phyloP scores from a whole-genome alignment of 2,113 vertebrate genomes.

The Cairina moschata region DNA sequence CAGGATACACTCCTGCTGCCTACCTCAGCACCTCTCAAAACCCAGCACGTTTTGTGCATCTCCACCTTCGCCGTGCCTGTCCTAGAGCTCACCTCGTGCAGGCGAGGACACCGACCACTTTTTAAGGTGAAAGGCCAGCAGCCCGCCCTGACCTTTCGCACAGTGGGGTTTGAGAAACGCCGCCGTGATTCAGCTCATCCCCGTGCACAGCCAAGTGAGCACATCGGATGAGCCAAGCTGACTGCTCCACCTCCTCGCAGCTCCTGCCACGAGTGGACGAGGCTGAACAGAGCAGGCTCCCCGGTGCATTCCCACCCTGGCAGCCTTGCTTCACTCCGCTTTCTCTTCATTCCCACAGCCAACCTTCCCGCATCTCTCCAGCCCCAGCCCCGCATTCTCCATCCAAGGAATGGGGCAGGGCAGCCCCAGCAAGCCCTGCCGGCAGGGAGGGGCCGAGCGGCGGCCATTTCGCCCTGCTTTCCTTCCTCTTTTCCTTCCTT shows the following conservation, averaged over 20 bases:
- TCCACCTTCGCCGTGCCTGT: not conserved
- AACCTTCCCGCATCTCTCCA: not conserved
- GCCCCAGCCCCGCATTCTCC: not conserved
- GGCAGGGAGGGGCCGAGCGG: too few relatives aligned
- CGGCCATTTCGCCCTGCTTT: fast-evolving
- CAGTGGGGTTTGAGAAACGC: not conserved
- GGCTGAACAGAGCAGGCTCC: fast-evolving
- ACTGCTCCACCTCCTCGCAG: not conserved
- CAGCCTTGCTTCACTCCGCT: fast-evolving
- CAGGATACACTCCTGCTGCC: fast-evolving
- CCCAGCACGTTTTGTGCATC: fast-evolving
- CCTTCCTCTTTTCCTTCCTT: not conserved
- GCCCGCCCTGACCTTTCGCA: fast-evolving
- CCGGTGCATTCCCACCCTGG: not conserved
- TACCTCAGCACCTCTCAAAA: not conserved
- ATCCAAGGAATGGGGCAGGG: too few relatives aligned
- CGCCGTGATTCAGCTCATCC: not conserved
- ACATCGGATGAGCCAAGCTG: not conserved
- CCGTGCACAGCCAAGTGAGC: fast-evolving
- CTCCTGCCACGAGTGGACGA: fast-evolving
- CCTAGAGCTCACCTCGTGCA: fast-evolving
- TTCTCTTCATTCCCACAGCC: too few relatives aligned
- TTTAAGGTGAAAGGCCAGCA: not conserved
- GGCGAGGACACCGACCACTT: fast-evolving
- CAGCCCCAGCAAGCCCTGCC: too few relatives aligned